Conservation (phyloP, 2,797 vertebrate species). For the Bucorvus abyssinicus region DNA sequence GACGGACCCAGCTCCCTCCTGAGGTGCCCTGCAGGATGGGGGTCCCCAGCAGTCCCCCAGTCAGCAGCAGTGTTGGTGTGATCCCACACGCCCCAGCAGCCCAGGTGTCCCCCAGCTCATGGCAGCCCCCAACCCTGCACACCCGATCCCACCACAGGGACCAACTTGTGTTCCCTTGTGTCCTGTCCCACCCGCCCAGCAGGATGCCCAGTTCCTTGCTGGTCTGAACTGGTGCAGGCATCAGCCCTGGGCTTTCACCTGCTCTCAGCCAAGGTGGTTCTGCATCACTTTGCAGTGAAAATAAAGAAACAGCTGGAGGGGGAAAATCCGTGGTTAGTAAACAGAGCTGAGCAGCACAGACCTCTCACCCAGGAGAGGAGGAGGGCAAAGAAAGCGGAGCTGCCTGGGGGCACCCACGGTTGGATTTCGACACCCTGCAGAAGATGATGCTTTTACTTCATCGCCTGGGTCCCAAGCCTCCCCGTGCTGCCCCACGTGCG, state of each 20-base stretch:
- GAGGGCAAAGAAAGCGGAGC: not conserved
- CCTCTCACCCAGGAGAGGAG: slow-evolving; percentile 39
- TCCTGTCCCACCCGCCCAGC: not conserved
- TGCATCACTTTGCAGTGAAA: not conserved
- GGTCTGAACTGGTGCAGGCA: not conserved
- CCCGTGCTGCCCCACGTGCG: fast-evolving
- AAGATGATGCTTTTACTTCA: not conserved
- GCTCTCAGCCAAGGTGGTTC: not conserved
- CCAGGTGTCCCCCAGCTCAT: not conserved
- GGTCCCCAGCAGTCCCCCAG: not conserved
- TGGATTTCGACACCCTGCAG: slow-evolving; percentile 28
- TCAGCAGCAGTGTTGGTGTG: not conserved
- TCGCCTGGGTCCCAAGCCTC: not conserved
- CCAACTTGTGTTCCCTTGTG: fast-evolving
- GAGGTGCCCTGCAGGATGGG: not conserved
- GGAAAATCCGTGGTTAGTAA: not conserved
- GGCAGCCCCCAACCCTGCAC: not conserved
- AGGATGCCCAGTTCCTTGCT: not conserved
- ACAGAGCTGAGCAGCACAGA: slow-evolving; percentile 1
- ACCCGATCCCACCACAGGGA: not conserved
- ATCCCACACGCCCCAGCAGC: not conserved
- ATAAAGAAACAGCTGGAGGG: slow-evolving; percentile 13
- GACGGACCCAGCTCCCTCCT: not conserved
- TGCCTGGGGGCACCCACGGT: not conserved
- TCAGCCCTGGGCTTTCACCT: not conserved